Base-by-base conservation (phyloP, 2,888 invertebrate species). In the Hypomecis punctinalis region DNA sequence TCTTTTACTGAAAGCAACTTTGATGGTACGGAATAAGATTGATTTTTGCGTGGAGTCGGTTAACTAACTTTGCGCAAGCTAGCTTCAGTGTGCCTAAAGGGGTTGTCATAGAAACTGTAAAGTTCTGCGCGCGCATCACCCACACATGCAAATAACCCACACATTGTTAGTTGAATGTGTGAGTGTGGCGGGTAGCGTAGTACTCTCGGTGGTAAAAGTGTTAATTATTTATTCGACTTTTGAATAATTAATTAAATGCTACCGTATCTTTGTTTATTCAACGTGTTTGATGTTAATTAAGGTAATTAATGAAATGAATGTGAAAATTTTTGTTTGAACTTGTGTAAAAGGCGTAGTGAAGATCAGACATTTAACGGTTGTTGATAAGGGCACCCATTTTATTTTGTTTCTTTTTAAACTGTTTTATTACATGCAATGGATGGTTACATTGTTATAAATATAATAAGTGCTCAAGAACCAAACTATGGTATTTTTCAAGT, bases 41-140 rank as follows among this genome's bases (percentile, higher is more conserved):
- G 72, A 65, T 49, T 65, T 51, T 69, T 1, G 58, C 37, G 3
- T 61, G 65, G 37, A 33, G 46, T 10, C 8, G 9, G 54, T 55
- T 72, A 74, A 74, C 67, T 72, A 67, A 68, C 70, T 88, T 86
- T 80, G 89, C 89, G 86, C 86, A 85, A 88, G 85, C 84, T 81
- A 84, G 83, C 83, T 84, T 82, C 83, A 85, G 88, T 91, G 86
- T 91, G 86, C 82, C 83, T 87, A 81, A 89, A 86, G 89, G 90
- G 91, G 91, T 93, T 93, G 93, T 91, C 92, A 93, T 93, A 92
- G 93, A 90, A 92, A 92, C 93, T 86, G 81, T 83, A 85, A 87
- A 88, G 82, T 85, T 82, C 74, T 91, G 92, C 92, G 93, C 92
- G 92, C 93, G 91, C 92, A 91, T 84, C 82, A 78, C 84, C 63